Conservation (phyloP, 2,113 vertebrate species). For the Nasalis larvatus region DNA sequence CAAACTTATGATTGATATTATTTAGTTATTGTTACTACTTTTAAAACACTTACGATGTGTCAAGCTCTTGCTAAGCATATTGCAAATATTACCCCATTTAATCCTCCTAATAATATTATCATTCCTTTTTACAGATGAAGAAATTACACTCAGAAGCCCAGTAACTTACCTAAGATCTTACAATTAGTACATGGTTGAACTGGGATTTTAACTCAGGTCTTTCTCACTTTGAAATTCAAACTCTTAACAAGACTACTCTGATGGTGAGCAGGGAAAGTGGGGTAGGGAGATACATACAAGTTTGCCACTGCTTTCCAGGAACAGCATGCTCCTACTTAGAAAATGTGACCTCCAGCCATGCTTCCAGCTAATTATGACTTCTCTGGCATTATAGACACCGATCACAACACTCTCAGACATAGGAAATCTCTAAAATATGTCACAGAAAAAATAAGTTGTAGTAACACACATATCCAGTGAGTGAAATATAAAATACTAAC, state of each 20-base stretch:
- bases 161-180: not conserved
- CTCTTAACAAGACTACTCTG: not conserved
- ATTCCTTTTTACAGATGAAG: constrained; percentile 5
- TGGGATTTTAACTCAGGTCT: not conserved
- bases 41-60: not conserved
- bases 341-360: constrained; percentile 27
- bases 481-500: not conserved
- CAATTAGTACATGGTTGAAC: not conserved
- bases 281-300: not conserved
- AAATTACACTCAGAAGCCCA: constrained; percentile 28
- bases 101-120: constrained; percentile 26
- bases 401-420: not conserved
- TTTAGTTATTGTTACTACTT: constrained; percentile 8
- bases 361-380: constrained; percentile 39
- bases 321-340: constrained; percentile 13
- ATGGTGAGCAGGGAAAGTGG: not conserved
- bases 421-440: constrained; percentile 15
- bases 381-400: not conserved
- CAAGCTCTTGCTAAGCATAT: constrained; percentile 32
- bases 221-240: constrained; percentile 22
- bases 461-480: not conserved
- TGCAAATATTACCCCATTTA: constrained; percentile 31
- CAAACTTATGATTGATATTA: constrained; percentile 20
- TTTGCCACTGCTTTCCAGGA: not conserved
- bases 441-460: not conserved